phyloP scores from a whole-genome alignment of 2,113 vertebrate genomes.

The Tichodroma muraria region DNA sequence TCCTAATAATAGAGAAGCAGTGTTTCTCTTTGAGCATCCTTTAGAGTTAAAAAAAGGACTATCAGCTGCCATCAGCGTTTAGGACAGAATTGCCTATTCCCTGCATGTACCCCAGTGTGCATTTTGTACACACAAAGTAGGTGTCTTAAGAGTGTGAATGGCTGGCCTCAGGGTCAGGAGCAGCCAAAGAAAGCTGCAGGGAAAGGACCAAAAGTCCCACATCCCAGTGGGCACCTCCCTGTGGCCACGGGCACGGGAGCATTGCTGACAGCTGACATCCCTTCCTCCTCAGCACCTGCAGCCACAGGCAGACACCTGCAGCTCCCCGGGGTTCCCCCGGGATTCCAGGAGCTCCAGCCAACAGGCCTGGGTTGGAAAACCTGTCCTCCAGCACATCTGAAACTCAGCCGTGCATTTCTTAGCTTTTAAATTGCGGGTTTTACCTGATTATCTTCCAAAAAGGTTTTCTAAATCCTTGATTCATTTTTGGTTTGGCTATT shows the following conservation, averaged over 20 bases:
- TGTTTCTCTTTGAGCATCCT: not conserved
- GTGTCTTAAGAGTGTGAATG: not conserved
- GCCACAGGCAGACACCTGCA: not conserved
- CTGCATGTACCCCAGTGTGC: not conserved
- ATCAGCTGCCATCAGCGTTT: not conserved
- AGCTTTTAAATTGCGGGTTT: constrained; percentile 6
- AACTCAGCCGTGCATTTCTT: not conserved
- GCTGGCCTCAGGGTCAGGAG: not conserved
- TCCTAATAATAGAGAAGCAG: not conserved
- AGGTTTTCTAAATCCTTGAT: constrained; percentile 23
- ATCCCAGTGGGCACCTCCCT: not conserved
- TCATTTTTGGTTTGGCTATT: constrained; percentile 49
- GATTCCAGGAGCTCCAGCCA: not conserved
- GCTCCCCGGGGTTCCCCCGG: not conserved
- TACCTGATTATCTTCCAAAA: constrained; percentile 22
- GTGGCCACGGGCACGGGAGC: not conserved
- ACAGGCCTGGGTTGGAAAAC: not conserved
- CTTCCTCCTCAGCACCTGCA: not conserved
- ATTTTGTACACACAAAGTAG: not conserved
- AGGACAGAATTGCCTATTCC: not conserved
- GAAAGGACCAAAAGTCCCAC: not conserved
- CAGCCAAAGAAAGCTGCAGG: not conserved
- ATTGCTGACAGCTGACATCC: not conserved
- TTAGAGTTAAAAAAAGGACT: not conserved
- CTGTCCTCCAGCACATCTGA: not conserved